Evolutionary conservation across 2,797 vertebrate species (phyloP).

Genomic region (Passerculus sandwichensis): DNA sequence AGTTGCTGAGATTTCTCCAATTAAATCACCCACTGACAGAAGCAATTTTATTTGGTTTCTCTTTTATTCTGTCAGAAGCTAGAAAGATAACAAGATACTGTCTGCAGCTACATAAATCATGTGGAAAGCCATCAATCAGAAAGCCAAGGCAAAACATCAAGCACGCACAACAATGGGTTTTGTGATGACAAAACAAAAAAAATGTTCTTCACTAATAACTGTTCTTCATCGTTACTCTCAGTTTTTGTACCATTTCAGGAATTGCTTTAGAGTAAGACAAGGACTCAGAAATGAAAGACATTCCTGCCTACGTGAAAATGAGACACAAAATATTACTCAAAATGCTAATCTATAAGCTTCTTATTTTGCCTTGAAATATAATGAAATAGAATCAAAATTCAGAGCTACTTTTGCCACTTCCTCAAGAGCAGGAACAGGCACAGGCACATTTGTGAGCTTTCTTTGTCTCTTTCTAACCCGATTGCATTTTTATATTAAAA

Average conservation of each 20-base stretch:
- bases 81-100: constrained; percentile 65
- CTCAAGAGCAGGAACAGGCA: neutral
- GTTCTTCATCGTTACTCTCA: neutral
- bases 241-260: constrained; percentile 35
- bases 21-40: constrained; percentile 73
- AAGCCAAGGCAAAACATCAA: constrained; percentile 14
- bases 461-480: neutral
- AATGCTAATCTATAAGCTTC: constrained; percentile 65
- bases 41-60: constrained; percentile 62
- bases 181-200: neutral
- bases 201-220: neutral
- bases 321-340: constrained; percentile 68
- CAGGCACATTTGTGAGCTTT: neutral
- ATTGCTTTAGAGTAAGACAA: constrained; percentile 21
- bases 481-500: constrained; percentile 35
- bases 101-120: constrained; percentile 61
- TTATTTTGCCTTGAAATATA: constrained; percentile 45
- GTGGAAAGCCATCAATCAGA: constrained; percentile 51
- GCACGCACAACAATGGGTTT: neutral
- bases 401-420: constrained; percentile 1
- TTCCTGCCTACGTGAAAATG: constrained; percentile 40
- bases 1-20: constrained; percentile 57
- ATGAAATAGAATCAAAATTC: constrained; percentile 48
- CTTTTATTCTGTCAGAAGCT: constrained; percentile 58
- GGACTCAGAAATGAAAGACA: constrained; percentile 37